These are phyloP conservation scores for Phalloptychus januarius DNA, from an alignment of 2,797 vertebrate species.

Conservation along the genomic window DNA sequence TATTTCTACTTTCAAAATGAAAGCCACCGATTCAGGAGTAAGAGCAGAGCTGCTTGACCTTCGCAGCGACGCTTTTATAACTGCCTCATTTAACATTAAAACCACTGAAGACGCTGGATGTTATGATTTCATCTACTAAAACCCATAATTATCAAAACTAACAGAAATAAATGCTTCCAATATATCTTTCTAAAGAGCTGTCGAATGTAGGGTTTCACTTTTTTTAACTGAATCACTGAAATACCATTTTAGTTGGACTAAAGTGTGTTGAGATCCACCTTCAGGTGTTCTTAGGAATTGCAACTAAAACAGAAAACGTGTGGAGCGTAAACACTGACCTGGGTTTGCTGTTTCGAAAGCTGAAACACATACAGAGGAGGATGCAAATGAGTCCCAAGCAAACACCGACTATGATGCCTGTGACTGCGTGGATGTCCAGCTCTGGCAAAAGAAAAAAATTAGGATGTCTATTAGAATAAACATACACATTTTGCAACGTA, in stretches of 20 bases:
- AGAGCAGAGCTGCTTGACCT: not conserved
- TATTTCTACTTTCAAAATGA: not conserved
- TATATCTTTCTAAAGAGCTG: not conserved
- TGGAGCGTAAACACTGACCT: conserved; percentile 72
- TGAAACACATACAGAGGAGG: conserved; percentile 95
- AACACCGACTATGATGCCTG: conserved; percentile 94
- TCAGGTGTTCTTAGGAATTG: not conserved
- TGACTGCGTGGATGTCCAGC: conserved; percentile 93
- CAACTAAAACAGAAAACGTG: not conserved
- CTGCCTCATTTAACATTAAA: not conserved
- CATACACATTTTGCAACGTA: not conserved
- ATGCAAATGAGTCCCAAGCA: conserved; percentile 95
- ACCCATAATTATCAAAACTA: not conserved
- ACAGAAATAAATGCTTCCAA: not conserved
- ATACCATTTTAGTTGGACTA: not conserved
- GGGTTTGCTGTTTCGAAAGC: conserved; percentile 89
- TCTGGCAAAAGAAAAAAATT: conserved; percentile 73
- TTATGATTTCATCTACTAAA: not conserved
- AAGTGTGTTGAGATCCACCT: not conserved
- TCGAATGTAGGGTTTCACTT: not conserved
- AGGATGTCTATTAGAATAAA: not conserved
- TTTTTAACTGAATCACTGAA: not conserved
- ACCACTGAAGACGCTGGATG: not conserved
- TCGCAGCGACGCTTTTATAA: not conserved
- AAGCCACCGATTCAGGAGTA: not conserved